A percentile compares a stretch with the other conserved stretches of the same genome.
Conservation (phyloP, 1,140 invertebrate genomes). For the Dolichoris vasculosae region DNA sequence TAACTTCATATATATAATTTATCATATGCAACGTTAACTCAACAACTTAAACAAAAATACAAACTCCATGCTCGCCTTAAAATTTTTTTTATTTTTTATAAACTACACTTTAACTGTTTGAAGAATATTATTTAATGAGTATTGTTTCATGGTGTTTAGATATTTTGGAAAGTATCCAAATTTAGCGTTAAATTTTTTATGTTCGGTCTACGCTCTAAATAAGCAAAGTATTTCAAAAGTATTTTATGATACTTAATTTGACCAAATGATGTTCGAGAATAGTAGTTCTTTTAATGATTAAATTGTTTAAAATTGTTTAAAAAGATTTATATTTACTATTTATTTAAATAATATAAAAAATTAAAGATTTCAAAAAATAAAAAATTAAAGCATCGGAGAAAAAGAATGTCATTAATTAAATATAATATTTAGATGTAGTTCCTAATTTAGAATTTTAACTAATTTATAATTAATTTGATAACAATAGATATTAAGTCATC, state of each 20-base stretch:
- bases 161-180: background rate
- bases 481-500: too few species aligned
- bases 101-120: background rate
- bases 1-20: constrained; percentile 27
- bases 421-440: too few species aligned
- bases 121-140: too few species aligned
- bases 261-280: background rate
- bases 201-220: too few species aligned
- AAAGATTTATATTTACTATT: background rate
- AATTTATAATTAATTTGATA: too few species aligned
- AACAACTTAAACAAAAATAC: background rate
- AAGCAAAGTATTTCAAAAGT: background rate
- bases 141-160: background rate
- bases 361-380: too few species aligned
- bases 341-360: background rate
- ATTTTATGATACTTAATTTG: background rate
- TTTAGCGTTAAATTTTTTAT: background rate
- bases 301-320: too few species aligned
- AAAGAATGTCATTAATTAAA: too few species aligned
- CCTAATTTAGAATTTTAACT: too few species aligned
- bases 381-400: too few species aligned
- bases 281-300: background rate
- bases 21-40: background rate
- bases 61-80: background rate
- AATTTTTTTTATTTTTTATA: background rate